Evolutionary conservation across 1,140 invertebrate species (phyloP), one percentile per base, ranked within the genome.

Genomic region (Leptinotarsa defecta): DNA sequence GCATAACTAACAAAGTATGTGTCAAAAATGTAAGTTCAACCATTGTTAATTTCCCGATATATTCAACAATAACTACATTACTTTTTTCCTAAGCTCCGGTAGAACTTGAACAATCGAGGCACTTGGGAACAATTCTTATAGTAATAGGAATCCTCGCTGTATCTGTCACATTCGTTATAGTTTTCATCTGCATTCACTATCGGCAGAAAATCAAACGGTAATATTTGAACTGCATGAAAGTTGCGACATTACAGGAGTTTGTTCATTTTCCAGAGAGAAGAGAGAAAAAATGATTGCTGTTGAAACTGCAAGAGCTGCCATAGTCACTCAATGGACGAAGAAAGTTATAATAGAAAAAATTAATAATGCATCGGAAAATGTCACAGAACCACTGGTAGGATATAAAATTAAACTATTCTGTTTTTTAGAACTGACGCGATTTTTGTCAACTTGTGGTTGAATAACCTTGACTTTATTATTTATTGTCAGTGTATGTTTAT

Each of bases 331-430:
- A 79, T 94, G 93, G 92, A 94, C 93, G 15, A 96, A 95, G 80
- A 96, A 96, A 86, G 78, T 96, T 0, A 94, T 95, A 22, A 94
- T 97, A 3, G 94, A 96, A 78, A 95, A 93, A 77, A 90, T 89
- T 72, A 86, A 90, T 48, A 89, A 89, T 22, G 90, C 71, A 67
- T 74, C 77, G 5, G 86, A 85, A 78, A 90, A 88, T 81, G 89
- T 87, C 49, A 90, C 87, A 34, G 92, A 93, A 81, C 88, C 90
- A 27, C 83, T 94, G 84, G 90, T 92, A 86, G 88, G 52, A 13
- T 91, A 57, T 57, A 4, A 43, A 34, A 8, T 34, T 1, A 34
- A 43, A 43, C 34, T 43, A 43, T 43, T 43, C 34, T 34, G 34
- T 34, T 43, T 43, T 8, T 11, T 43, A 43, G 34, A 43, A 43